Conservation (phyloP, 2,113 vertebrate genomes). For the Antechinus stuartii region DNA sequence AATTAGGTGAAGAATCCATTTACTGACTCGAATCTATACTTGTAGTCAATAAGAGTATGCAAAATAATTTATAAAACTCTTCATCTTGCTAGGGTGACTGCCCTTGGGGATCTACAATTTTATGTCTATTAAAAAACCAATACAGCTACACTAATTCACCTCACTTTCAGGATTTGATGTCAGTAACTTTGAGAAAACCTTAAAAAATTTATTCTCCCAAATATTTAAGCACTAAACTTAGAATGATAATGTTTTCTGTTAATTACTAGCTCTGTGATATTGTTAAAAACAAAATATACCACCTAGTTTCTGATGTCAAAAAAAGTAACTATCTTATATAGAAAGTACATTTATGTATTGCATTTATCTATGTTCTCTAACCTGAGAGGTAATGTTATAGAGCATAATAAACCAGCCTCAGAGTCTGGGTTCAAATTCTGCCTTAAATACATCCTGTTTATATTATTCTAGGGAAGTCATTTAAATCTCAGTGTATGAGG, state of each 20-base stretch:
- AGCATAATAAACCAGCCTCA: not conserved
- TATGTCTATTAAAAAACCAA: constrained; percentile 29
- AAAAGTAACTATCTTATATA: constrained; percentile 47
- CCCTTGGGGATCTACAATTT: not conserved
- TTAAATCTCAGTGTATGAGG: not conserved
- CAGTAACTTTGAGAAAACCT: not conserved
- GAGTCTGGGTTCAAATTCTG: not conserved
- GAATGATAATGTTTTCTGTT: constrained; percentile 42
- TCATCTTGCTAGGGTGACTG: constrained; percentile 5
- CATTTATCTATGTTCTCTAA: not conserved
- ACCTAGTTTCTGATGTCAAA: constrained; percentile 45
- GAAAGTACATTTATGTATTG: constrained; percentile 27
- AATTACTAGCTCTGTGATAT: constrained; percentile 50
- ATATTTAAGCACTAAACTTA: constrained; percentile 6
- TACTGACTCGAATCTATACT: constrained; percentile 3
- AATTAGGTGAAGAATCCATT: constrained; percentile 18
- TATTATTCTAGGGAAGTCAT: not conserved
- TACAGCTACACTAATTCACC: not conserved
- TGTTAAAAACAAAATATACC: constrained; percentile 2
- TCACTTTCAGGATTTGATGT: not conserved
- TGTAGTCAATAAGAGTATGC: constrained; percentile 28
- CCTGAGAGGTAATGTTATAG: not conserved
- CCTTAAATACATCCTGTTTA: not conserved
- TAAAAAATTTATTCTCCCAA: not conserved
- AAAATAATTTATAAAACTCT: constrained; percentile 41